Percentiles rank a stretch among this genome's conserved stretches.
phyloP scores from a whole-genome alignment of 2,888 invertebrate species.

The Ectemnius lituratus region DNA sequence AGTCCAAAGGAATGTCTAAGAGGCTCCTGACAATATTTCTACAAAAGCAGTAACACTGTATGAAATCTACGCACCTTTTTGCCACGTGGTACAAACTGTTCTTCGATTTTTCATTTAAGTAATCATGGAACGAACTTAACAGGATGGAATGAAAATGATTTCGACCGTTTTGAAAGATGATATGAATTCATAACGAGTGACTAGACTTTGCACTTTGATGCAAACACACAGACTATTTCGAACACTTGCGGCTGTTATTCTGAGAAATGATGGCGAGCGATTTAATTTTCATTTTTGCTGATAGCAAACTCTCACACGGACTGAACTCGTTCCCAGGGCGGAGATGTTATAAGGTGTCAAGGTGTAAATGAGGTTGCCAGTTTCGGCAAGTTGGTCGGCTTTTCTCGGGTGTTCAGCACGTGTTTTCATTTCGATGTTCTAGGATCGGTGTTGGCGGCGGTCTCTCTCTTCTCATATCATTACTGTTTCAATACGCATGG shows the following conservation, averaged over 20 bases:
- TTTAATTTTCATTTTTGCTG: constrained; percentile 38
- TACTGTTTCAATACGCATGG: constrained; percentile 59
- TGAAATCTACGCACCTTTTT: background rate
- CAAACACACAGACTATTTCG: background rate
- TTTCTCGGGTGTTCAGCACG: constrained; percentile 43
- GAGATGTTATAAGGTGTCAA: constrained; percentile 49
- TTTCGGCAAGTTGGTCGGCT: constrained; percentile 48
- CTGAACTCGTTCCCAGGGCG: constrained; percentile 38
- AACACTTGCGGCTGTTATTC: background rate
- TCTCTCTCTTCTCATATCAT: constrained; percentile 51
- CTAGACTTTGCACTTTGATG: background rate
- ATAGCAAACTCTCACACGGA: constrained; percentile 12
- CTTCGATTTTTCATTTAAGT: background rate
- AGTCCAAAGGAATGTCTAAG: constrained; percentile 35
- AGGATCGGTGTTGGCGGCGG: background rate
- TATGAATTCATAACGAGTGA: background rate
- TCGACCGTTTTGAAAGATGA: no score
- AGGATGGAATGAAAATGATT: background rate
- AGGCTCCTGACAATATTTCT: background rate
- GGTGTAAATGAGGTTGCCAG: constrained; percentile 50
- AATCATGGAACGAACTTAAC: background rate
- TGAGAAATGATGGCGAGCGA: constrained; percentile 21
- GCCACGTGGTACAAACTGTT: background rate
- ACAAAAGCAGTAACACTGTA: no score
- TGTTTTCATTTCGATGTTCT: constrained; percentile 60